Percentiles rank a stretch among this genome's conserved stretches.
Evolutionary conservation across 2,888 invertebrate species (phyloP).

Genomic region (Xestia xanthographa): DNA sequence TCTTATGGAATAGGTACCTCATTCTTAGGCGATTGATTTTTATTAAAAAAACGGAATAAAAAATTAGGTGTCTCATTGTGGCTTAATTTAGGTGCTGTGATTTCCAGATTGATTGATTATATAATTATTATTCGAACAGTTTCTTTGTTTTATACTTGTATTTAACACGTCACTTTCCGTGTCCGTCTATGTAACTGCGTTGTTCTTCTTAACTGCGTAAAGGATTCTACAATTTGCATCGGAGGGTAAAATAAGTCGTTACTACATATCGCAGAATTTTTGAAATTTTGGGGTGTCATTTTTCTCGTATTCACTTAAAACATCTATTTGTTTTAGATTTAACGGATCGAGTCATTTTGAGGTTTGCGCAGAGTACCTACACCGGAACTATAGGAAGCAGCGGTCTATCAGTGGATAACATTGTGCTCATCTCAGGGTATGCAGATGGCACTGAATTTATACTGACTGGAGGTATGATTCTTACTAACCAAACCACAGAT

Average conservation of each 20-base stretch:
- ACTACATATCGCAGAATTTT: neutral
- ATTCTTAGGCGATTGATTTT: no score
- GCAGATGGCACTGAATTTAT: slow-evolving; percentile 71
- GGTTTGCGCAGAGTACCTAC: slow-evolving; percentile 78
- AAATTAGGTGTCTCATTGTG: no score
- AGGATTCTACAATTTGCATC: neutral
- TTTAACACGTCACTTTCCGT: neutral
- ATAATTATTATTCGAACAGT: neutral
- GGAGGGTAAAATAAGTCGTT: neutral
- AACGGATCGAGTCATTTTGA: slow-evolving; percentile 65
- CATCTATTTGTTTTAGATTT: slow-evolving; percentile 5
- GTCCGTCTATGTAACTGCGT: neutral
- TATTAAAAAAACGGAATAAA: no score
- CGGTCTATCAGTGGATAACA: slow-evolving; percentile 67
- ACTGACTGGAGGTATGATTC: slow-evolving; percentile 75
- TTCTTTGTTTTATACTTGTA: neutral
- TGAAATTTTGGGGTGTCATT: neutral
- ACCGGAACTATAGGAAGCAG: slow-evolving; percentile 72
- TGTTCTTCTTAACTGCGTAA: neutral
- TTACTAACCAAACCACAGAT: neutral
- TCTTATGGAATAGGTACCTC: neutral
- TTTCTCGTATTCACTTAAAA: neutral
- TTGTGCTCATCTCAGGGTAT: slow-evolving; percentile 76
- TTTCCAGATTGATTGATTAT: no score
- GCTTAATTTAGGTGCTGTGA: no score